Percentiles rank a stretch among this genome's conserved stretches.
Evolutionary conservation across 2,113 vertebrate species (phyloP).

Genomic region (Saimiri boliviensis): DNA sequence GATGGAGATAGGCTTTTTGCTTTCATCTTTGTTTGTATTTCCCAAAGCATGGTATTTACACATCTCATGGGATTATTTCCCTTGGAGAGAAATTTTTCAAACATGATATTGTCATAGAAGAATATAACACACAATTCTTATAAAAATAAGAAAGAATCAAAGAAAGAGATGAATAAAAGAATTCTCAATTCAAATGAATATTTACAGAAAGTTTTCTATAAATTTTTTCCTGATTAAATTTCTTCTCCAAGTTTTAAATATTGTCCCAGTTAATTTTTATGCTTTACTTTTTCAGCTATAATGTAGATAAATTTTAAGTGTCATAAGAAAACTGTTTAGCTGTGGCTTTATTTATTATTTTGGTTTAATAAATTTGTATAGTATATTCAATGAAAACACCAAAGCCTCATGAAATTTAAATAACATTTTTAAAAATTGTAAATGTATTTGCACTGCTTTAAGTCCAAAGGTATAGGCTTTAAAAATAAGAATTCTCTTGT

Average conservation of each 20-base stretch:
- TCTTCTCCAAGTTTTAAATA: neutral
- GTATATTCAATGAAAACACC: neutral
- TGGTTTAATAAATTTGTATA: neutral
- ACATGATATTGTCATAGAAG: neutral
- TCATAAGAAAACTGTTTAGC: neutral
- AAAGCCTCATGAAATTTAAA: slow-evolving; percentile 16
- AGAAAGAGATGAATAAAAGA: neutral
- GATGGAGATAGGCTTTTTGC: neutral
- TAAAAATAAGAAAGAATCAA: neutral
- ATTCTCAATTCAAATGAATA: neutral
- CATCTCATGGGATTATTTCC: neutral
- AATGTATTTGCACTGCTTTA: neutral
- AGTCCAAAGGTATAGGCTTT: neutral
- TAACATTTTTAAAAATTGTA: neutral
- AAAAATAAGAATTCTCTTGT: neutral
- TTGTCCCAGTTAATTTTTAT: neutral
- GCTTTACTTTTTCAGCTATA: neutral
- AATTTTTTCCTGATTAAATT: slow-evolving; percentile 7
- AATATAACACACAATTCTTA: neutral
- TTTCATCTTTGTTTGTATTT: neutral
- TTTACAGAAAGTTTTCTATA: neutral
- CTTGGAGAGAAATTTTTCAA: neutral
- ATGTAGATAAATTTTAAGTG: neutral
- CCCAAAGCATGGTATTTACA: neutral
- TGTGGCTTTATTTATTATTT: neutral